Evolutionary conservation across 2,888 invertebrate genomes (phyloP).

Genomic region (Volucella bombylans): DNA sequence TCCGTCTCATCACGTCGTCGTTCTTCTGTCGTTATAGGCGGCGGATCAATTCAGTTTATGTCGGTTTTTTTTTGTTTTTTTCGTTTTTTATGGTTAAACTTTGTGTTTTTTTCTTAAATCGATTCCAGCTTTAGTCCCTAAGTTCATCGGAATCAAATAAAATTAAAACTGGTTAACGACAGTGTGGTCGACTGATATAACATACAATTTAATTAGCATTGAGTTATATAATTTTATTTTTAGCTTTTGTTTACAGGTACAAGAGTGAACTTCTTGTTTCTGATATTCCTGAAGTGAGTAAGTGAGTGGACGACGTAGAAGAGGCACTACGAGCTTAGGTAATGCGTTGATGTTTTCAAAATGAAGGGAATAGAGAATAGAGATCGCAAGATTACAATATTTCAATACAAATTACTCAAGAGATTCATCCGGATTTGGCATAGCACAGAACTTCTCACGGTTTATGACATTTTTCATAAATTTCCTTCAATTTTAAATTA

Average conservation of each 20-base stretch:
- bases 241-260: constrained; percentile 17
- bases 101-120: constrained; percentile 8
- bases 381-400: too few species aligned
- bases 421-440: too few species aligned
- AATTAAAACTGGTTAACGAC: constrained; percentile 25
- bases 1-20: neutral
- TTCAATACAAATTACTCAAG: too few species aligned
- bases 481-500: too few species aligned
- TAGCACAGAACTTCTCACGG: too few species aligned
- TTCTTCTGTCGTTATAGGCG: constrained; percentile 8
- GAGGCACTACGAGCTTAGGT: neutral
- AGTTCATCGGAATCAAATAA: constrained; percentile 27
- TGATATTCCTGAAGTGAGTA: neutral
- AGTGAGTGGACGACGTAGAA: neutral
- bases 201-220: constrained; percentile 45
- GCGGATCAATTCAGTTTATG: constrained; percentile 2
- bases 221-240: constrained; percentile 48
- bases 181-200: neutral
- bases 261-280: neutral
- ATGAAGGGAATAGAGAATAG: too few species aligned
- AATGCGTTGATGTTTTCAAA: neutral
- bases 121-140: constrained; percentile 34
- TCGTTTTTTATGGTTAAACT: too few species aligned
- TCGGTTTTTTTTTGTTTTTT: neutral
- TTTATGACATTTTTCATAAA: too few species aligned